A percentile compares a stretch with the other conserved stretches of the same genome.
These are phyloP conservation scores for Eupeodes luniger DNA, from an alignment of 2,888 invertebrate genomes.

Conservation along the genomic window DNA sequence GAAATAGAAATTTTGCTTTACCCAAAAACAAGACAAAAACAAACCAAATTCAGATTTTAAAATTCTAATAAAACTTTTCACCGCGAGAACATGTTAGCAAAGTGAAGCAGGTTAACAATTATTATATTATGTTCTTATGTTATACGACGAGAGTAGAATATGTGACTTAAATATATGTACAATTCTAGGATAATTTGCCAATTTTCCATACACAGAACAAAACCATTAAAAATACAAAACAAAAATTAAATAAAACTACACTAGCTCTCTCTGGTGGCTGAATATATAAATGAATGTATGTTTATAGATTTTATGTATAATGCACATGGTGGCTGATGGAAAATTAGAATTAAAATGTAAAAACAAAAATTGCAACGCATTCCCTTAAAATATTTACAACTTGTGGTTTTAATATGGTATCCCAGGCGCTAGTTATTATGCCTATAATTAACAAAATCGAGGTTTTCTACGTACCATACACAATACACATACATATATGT, in stretches of 20 bases:
- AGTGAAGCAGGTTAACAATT: background rate
- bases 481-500: background rate
- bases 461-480: constrained; percentile 32
- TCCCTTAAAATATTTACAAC: constrained; percentile 59
- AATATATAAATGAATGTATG: background rate
- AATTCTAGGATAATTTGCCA: constrained; percentile 12
- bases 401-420: constrained; percentile 49
- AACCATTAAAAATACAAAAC: background rate
- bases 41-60: background rate
- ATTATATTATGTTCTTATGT: background rate
- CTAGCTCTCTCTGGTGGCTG: background rate
- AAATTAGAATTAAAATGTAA: constrained; percentile 25
- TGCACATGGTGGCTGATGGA: background rate
- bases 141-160: background rate
- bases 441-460: constrained; percentile 57
- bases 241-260: background rate
- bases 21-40: background rate
- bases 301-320: no score
- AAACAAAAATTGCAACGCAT: constrained; percentile 1
- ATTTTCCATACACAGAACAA: constrained; percentile 4
- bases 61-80: constrained; percentile 22
- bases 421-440: constrained; percentile 50
- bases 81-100: background rate
- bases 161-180: background rate
- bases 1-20: background rate